Conservation (phyloP, 2,888 invertebrate genomes). For the Girardia tigrina region DNA sequence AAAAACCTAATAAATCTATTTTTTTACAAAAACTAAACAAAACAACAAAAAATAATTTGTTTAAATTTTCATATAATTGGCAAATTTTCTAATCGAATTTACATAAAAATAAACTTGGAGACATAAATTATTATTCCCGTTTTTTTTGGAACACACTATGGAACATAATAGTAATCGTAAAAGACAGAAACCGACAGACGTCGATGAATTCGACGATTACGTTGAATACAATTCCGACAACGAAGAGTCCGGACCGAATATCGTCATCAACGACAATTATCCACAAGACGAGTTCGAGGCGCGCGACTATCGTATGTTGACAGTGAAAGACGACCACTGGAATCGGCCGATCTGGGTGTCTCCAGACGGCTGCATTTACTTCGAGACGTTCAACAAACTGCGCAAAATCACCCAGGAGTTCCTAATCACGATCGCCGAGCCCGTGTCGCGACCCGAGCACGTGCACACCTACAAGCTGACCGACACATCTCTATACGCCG, state of each 20-base stretch:
- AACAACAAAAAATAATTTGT: too few relatives aligned
- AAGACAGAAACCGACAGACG: too few relatives aligned
- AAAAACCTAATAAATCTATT: too few relatives aligned
- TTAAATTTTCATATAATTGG: too few relatives aligned
- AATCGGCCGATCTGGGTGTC: conserved; percentile 91
- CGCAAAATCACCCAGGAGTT: conserved; percentile 97
- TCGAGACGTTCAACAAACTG: conserved; percentile 94
- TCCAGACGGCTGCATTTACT: conserved; percentile 92
- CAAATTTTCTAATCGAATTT: too few relatives aligned
- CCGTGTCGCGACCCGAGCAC: conserved; percentile 65
- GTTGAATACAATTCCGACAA: background rate
- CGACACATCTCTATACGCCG: conserved; percentile 94
- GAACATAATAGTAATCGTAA: too few relatives aligned
- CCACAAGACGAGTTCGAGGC: conserved; percentile 75
- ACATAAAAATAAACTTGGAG: too few relatives aligned
- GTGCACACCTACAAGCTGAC: conserved; percentile 88
- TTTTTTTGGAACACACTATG: too few relatives aligned
- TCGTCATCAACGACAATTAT: background rate
- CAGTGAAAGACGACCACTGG: conserved; percentile 67
- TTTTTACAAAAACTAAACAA: too few relatives aligned
- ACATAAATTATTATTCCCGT: too few relatives aligned
- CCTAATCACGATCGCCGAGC: conserved; percentile 86
- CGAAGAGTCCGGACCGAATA: background rate
- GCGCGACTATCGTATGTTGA: conserved; percentile 65
- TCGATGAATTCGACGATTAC: conserved; percentile 17